Base-by-base conservation (phyloP, 23 tunicate species). In the Diplosoma virens region DNA sequence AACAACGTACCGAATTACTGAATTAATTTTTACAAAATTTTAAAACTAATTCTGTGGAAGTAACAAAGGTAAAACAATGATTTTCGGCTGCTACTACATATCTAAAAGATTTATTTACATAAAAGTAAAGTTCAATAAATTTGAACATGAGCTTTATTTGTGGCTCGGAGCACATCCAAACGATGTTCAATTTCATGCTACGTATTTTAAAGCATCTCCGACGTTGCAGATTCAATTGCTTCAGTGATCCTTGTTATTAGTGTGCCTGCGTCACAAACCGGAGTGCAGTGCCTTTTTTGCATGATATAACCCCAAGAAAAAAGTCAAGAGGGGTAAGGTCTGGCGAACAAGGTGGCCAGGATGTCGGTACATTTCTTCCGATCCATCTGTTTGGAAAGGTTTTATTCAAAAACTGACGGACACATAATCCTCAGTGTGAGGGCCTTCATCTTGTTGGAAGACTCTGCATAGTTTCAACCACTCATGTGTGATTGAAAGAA, bases 311-410 rank as follows among this genome's bases (percentile, higher is more conserved):
- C 50, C 50, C 50, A 41, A 14, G 14, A 41, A 41, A 41, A 41
- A 41, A 41, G 50, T 56, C 24, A 20, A 11, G 63, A 20, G 63
- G 25, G 21, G 20, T 56, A 20, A 56, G 17, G 24, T 56, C 24
- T 56, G 63, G 63, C 21, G 20, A 56, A 56, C 63, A 25, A 16
- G 20, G 63, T 4, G 25, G 24, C 63, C 63, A 56, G 25, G 24
- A 20, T 56, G 63, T 56, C 63, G 24, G 63, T 20, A 22, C 63
- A 56, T 56, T 20, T 56, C 63, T 20, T 56, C 63, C 63, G 24
- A 56, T 56, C 63, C 63, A 56, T 56, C 63, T 56, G 63, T 20
- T 56, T 56, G 24, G 20, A 56, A 56, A 11, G 63, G 25, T n/a
- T n/a, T n/a, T n/a, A n/a, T n/a, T n/a, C n/a, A n/a, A n/a, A n/a